phyloP scores from a whole-genome alignment of 2,888 invertebrate species.

The Watsonalla cultraria region DNA sequence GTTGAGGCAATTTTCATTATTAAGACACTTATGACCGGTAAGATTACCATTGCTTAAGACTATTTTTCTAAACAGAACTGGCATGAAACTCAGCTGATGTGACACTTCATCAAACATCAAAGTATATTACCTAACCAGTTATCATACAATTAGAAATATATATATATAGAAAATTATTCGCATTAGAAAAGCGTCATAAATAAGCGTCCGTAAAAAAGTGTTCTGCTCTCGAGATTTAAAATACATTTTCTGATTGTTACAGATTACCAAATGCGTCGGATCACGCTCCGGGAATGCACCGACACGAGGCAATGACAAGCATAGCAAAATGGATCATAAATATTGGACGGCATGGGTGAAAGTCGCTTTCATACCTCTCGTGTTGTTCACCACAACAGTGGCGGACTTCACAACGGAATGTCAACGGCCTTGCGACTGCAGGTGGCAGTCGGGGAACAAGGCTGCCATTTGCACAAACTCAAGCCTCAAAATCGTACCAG shows the following conservation, averaged over 20 bases:
- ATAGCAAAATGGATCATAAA: constrained; percentile 72
- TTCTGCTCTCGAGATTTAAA: background rate
- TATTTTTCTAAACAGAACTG: too few relatives aligned
- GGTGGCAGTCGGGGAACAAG: constrained; percentile 92
- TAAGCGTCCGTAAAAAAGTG: too few relatives aligned
- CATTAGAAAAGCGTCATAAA: too few relatives aligned
- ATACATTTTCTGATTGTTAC: constrained; percentile 38
- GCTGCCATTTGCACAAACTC: constrained; percentile 88
- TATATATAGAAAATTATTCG: too few relatives aligned
- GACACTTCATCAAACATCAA: background rate
- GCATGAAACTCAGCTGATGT: too few relatives aligned
- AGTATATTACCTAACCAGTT: background rate
- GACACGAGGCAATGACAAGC: constrained; percentile 67
- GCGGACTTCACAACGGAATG: constrained; percentile 81
- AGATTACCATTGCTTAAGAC: too few relatives aligned
- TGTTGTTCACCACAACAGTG: constrained; percentile 50
- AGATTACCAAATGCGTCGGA: constrained; percentile 61
- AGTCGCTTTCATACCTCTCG: constrained; percentile 52
- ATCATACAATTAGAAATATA: too few relatives aligned
- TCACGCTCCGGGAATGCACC: constrained; percentile 62
- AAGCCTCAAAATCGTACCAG: constrained; percentile 83
- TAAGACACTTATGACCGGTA: too few relatives aligned
- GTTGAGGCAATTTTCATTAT: too few relatives aligned
- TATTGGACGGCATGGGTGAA: constrained; percentile 73
- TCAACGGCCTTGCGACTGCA: constrained; percentile 86